Evolutionary conservation across 2,888 invertebrate genomes (phyloP), one percentile per base, ranked within the genome.

Genomic region (Plutella xylostella): DNA sequence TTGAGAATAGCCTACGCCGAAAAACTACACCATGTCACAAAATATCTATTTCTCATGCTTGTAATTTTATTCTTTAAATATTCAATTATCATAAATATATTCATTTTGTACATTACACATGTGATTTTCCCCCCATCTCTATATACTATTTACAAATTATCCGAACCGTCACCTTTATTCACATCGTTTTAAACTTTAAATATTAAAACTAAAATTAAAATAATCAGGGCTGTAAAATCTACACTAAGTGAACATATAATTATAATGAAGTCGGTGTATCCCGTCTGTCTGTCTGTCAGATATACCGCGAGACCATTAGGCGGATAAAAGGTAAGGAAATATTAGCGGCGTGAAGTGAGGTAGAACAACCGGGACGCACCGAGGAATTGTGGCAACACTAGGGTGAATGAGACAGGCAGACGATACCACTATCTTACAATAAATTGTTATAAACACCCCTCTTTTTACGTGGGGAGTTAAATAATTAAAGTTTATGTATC

Each of bases 11-110:
- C 63, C 61, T 60, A 61, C 60, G 58, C 60, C 61, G 53, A 61
- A 60, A 65, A 63, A 60, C 63, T 60, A 78, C 78, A 79, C 67
- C 79, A 76, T 77, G 79, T 79, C 82, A 78, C 78, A 78, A 82
- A 82, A 77, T 78, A 79, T 72, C 71, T 62, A 65, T 72, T 70
- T 72, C 67, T 70, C 72, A 57, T 56, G 63, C 65, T 70, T 21
- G 18, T 41, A 15, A 25, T 63, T 72, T 70, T 71, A 69, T 68
- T 60, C 62, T 67, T 66, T 19, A 44, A 44, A 44, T 38, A 40
- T 22, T 18, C 17, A 30, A 70, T 61, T 72, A 68, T 68, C 59
- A 73, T 73, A 76, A 73, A 74, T 77, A 76, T 75, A 71, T 70
- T 71, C 56, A 72, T 82, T n/a, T 79, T 80, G 79, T 80, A 82